phyloP scores from a whole-genome alignment of 2,888 invertebrate species.

The Thereva nobilitata region DNA sequence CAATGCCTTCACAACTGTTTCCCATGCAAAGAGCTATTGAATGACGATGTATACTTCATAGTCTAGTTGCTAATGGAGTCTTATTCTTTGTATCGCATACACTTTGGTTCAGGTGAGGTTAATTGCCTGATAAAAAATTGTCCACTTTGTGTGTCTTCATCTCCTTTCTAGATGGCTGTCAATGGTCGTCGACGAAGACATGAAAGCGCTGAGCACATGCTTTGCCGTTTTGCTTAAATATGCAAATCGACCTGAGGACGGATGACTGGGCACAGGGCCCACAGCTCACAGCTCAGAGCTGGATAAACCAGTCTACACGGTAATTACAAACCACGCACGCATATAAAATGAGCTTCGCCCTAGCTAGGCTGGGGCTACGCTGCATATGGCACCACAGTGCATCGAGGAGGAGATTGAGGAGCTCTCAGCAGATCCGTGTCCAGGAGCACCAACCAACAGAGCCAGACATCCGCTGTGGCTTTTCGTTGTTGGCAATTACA shows the following conservation, averaged over 20 bases:
- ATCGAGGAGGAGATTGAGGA: background rate
- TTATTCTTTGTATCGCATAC: background rate
- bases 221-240: slow-evolving; percentile 34
- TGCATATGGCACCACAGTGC: slow-evolving; percentile 31
- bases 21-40: slow-evolving; percentile 10
- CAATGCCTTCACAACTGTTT: slow-evolving; percentile 17
- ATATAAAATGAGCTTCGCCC: slow-evolving; percentile 35
- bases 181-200: slow-evolving; percentile 16
- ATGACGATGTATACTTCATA: background rate
- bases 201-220: slow-evolving; percentile 31
- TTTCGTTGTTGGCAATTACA: slow-evolving; percentile 32
- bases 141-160: slow-evolving; percentile 19
- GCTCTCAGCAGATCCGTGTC: background rate
- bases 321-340: slow-evolving; percentile 41
- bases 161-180: slow-evolving; percentile 28
- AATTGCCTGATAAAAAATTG: slow-evolving; percentile 28
- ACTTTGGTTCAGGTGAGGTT: slow-evolving; percentile 21
- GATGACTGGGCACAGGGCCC: slow-evolving; percentile 10
- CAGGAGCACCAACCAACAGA: background rate
- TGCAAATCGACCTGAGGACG: slow-evolving; percentile 37
- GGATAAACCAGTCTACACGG: slow-evolving; percentile 32
- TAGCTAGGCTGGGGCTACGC: background rate
- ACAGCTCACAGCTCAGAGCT: no score
- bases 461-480: slow-evolving; percentile 25
- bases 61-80: background rate